Conservation (phyloP, 1,140 invertebrate species). For the Macrosteles quadrilineatus region DNA sequence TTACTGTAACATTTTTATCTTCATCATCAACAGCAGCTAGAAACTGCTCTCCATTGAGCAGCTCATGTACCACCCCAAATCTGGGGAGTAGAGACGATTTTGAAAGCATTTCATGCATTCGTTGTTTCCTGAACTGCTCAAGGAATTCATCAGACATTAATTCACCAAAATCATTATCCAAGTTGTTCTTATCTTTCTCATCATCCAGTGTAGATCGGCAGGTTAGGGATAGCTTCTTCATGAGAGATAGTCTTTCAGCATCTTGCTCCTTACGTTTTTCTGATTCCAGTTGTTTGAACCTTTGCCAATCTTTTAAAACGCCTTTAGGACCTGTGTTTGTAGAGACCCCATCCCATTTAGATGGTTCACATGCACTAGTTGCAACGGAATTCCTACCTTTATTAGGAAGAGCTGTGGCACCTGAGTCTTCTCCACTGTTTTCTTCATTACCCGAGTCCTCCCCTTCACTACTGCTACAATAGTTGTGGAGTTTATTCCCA, state of each 20-base stretch:
- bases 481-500: conserved; percentile 92
- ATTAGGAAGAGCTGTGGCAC: conserved; percentile 40
- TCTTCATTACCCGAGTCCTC: conserved; percentile 62
- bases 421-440: conserved; percentile 49
- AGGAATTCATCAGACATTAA: conserved; percentile 81
- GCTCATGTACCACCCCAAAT: conserved; percentile 58
- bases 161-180: conserved; percentile 79
- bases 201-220: conserved; percentile 82
- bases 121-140: conserved; percentile 82
- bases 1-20: conserved; percentile 78
- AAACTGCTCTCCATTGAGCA: conserved; percentile 75
- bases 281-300: conserved; percentile 86
- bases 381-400: conserved; percentile 33
- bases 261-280: conserved; percentile 78
- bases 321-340: conserved; percentile 93
- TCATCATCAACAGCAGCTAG: conserved; percentile 88
- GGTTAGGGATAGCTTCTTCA: conserved; percentile 84
- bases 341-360: conserved; percentile 69
- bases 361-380: conserved; percentile 50
- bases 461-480: conserved; percentile 86
- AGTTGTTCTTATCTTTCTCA: conserved; percentile 67
- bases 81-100: conserved; percentile 59
- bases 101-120: conserved; percentile 88
- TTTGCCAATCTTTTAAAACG: conserved; percentile 89
- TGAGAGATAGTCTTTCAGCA: conserved; percentile 71